Base-by-base conservation (phyloP, 2,797 vertebrate species). In the Rhinogobio ventralis region DNA sequence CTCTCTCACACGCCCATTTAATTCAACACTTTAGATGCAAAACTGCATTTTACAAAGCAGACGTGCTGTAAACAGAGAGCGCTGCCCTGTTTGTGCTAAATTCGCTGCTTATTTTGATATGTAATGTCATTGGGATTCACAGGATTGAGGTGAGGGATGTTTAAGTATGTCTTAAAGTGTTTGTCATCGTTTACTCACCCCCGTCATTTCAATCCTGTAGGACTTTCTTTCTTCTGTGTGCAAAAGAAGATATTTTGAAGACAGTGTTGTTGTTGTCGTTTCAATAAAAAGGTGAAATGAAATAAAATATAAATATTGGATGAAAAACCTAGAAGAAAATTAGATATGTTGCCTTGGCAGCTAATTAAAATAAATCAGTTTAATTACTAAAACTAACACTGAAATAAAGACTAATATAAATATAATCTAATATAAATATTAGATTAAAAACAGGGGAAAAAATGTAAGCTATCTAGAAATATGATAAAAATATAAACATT, bases 1-100 rank as follows among this genome's bases (percentile, higher is more conserved):
- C 46, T 68, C 42, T 81, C 78, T 46, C 42, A 51, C 25, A 51
- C 60, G 1, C 46, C 46, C 45, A n/a, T 69, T 68, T 62, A 79
- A 60, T 62, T 78, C 66, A 71, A 42, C 4, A 7, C 10, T 49
- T 57, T 17, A 57, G 23, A 78, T n/a, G 15, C 62, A 45, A 33
- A 60, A 46, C 36, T 42, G 20, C 19, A 15, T 25, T 60, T 30
- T 25, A 13, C 25, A 20, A n/a, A 74, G 81, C 33, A 60, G 51
- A 14, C 11, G 57, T 45, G 17, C 30, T n/a, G 13, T 19, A 23
- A 17, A 42, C n/a, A 13, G 30, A 53, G 28, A 75, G 33, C 11
- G 10, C 20, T 5, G 36, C 36, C 60, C n/a, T 23, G 3, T 7
- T 73, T 2, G 3, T 30, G 68, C 11, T 20, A 9, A 23, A 45